phyloP scores from a whole-genome alignment of 1,140 invertebrate genomes.

The Pollicipes pollicipes region DNA sequence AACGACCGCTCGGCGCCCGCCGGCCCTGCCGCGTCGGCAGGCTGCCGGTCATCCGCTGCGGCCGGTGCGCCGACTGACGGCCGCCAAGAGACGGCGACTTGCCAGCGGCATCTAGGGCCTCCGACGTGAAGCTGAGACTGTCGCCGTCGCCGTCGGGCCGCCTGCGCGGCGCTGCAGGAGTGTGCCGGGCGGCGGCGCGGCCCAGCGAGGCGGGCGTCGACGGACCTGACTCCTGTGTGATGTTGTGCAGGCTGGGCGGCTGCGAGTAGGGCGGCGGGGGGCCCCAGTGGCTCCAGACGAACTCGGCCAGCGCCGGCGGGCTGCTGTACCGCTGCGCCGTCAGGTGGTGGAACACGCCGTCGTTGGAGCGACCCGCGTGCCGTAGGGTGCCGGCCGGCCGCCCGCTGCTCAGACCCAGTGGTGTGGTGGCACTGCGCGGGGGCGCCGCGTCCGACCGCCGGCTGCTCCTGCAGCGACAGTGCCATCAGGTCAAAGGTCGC shows the following conservation, averaged over 20 bases:
- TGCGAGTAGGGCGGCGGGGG: not conserved
- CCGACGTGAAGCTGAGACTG: not conserved
- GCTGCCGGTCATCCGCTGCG: not conserved
- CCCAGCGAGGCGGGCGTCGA: not conserved
- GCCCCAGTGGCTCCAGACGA: not conserved
- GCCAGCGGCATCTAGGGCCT: not conserved
- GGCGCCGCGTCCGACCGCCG: no score
- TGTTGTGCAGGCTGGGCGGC: not conserved
- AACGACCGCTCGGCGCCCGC: not conserved
- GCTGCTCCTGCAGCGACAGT: no score
- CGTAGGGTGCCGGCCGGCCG: not conserved
- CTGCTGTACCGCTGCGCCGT: not conserved
- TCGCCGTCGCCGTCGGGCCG: not conserved
- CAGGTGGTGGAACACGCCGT: constrained; percentile 19
- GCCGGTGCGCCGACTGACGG: no score
- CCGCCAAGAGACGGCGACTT: not conserved
- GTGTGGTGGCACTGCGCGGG: not conserved
- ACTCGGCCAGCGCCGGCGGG: not conserved
- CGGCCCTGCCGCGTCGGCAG: not conserved
- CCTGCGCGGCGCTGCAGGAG: not conserved
- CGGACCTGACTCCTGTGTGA: not conserved
- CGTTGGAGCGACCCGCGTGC: constrained; percentile 16
- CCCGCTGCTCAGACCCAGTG: not conserved
- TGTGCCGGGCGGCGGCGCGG: not conserved
- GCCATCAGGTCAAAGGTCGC: no score